Conservation (phyloP, 2,113 vertebrate genomes). For the Spheniscus mendiculus region DNA sequence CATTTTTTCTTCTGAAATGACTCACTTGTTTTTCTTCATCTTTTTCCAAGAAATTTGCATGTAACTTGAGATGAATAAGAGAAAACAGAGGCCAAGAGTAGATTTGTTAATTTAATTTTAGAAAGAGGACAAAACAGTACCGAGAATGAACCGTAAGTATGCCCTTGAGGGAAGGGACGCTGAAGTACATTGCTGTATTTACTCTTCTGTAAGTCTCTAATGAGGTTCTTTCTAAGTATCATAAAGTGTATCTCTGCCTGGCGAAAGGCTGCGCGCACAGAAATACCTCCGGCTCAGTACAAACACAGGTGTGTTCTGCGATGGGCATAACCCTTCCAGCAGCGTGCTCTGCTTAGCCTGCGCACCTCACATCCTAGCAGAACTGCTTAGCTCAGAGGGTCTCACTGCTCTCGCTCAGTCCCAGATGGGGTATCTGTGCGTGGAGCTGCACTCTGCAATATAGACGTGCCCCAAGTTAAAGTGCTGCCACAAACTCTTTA, state of each 20-base stretch:
- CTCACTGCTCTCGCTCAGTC: background rate
- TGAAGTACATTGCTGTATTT: background rate
- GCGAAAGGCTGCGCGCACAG: background rate
- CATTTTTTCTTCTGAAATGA: constrained; percentile 4
- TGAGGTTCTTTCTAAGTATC: background rate
- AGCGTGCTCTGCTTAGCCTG: background rate
- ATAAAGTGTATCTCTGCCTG: background rate
- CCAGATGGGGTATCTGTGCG: background rate
- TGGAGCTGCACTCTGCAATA: background rate
- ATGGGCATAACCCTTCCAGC: background rate
- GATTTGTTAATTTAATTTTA: constrained; percentile 10
- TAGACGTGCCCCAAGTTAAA: rapidly evolving
- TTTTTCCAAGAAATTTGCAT: constrained; percentile 9
- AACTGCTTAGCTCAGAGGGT: background rate
- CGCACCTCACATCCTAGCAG: background rate
- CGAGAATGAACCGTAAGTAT: background rate
- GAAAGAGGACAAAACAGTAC: background rate
- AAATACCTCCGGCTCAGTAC: background rate
- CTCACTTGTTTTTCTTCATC: constrained; percentile 39
- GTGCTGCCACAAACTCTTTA: background rate
- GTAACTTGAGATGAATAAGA: constrained; percentile 25
- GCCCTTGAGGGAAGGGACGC: background rate
- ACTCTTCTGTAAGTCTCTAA: background rate
- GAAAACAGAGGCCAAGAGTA: background rate
- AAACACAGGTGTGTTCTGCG: background rate